Percentiles rank a stretch among this genome's conserved stretches.
phyloP scores from a whole-genome alignment of 2,113 vertebrate species.

The Tachuris rubrigastra region DNA sequence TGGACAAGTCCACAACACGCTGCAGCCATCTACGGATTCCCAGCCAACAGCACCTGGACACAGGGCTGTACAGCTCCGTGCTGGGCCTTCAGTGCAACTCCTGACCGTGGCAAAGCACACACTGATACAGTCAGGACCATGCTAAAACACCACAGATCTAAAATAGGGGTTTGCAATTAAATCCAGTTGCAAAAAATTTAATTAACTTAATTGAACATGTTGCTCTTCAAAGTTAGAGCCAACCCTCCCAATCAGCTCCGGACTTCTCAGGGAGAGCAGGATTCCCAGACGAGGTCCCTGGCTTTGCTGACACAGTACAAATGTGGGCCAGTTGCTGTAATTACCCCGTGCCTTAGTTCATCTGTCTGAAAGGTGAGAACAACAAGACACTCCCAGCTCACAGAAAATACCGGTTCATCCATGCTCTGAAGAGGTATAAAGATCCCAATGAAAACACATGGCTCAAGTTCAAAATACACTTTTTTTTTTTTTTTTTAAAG shows the following conservation, averaged over 20 bases:
- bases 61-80: not conserved
- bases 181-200: not conserved
- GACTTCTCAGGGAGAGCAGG: not conserved
- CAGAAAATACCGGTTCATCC: not conserved
- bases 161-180: not conserved
- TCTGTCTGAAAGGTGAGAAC: not conserved
- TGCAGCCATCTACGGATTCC: not conserved
- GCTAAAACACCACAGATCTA: not conserved
- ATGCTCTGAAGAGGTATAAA: not conserved
- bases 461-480: not conserved
- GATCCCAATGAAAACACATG: not conserved
- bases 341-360: not conserved
- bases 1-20: not conserved
- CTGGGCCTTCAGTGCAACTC: not conserved
- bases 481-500: not conserved
- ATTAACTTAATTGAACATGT: not conserved
- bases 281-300: not conserved
- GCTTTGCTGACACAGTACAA: not conserved
- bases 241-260: fast-evolving
- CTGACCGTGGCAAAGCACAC: fast-evolving
- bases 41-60: no score
- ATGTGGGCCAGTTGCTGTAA: not conserved
- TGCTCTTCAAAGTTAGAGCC: not conserved
- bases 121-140: fast-evolving
- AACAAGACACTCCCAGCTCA: not conserved